Conservation (phyloP, 2,888 invertebrate species). For the Drosophila parthenogenetica region DNA sequence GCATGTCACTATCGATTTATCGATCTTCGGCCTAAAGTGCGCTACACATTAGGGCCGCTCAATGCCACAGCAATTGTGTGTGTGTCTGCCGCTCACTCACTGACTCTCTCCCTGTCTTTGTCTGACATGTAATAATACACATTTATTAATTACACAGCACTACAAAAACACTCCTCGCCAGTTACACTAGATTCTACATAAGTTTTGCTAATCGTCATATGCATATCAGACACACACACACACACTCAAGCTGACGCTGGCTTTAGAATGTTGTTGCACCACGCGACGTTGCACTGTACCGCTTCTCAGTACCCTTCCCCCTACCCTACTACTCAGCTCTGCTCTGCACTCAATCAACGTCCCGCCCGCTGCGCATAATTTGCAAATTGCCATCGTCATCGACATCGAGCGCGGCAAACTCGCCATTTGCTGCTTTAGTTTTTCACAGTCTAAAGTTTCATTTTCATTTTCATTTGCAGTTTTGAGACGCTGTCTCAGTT, state of each 20-base stretch:
- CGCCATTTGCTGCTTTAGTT: slow-evolving; percentile 37
- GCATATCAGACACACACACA: slow-evolving; percentile 40
- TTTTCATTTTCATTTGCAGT: slow-evolving; percentile 11
- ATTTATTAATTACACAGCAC: slow-evolving; percentile 75
- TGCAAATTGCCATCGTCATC: slow-evolving; percentile 73
- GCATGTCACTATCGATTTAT: slow-evolving; percentile 53
- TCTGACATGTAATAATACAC: slow-evolving; percentile 75
- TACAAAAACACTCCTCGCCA: slow-evolving; percentile 39
- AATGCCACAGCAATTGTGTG: slow-evolving; percentile 55
- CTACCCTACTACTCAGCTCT: background rate
- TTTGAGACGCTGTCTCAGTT: slow-evolving; percentile 22
- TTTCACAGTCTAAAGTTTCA: slow-evolving; percentile 1
- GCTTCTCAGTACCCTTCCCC: slow-evolving; percentile 10
- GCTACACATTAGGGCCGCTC: slow-evolving; percentile 69
- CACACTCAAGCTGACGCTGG: slow-evolving; percentile 48
- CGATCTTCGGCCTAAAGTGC: slow-evolving; percentile 60
- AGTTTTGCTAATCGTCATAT: slow-evolving; percentile 52
- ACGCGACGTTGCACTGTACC: slow-evolving; percentile 37
- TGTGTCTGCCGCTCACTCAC: background rate
- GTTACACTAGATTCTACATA: slow-evolving; percentile 35
- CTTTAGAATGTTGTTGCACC: slow-evolving; percentile 77
- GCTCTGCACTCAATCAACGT: slow-evolving; percentile 47
- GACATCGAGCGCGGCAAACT: slow-evolving; percentile 21
- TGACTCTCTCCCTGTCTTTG: slow-evolving; percentile 9
- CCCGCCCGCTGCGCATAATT: slow-evolving; percentile 69